Evolutionary conservation across 2,113 vertebrate species (phyloP), one percentile per base, ranked within the genome.

Genomic region (Rynchops niger): DNA sequence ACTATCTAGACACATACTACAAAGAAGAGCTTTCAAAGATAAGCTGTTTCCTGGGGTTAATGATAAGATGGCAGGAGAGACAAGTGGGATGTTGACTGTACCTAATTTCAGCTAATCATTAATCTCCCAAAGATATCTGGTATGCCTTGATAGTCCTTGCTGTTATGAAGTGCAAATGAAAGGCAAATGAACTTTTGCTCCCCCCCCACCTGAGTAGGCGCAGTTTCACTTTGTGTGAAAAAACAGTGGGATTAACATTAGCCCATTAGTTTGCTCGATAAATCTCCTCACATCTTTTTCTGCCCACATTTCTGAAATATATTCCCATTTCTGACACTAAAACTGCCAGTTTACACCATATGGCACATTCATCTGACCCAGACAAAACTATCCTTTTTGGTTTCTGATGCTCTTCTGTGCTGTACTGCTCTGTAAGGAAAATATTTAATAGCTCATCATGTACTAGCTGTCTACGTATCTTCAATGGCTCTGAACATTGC

Each of bases 41-140:
- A 95, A 96, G 49, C 50, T 76, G 0, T 89, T 96, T 97, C 94
- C 95, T 95, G 95, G 50, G 65, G 88, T 97, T 96, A 91, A 96
- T 42, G 94, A 82, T 89, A 97, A 96, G 58, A 97, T 95, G 81
- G 63, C 81, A 85, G 78, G 70, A 82, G 70, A 95, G 92, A 96
- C 95, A 95, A 93, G 91, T 77, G 81, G 88, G 83, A 97, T 85
- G 94, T 93, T 95, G 83, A 96, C 81, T 95, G 73, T 85, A 92
- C 89, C 83, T 85, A 89, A 85, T 85, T 94, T 95, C 91, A 95
- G 91, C 88, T 91, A 95, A 96, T 95, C 91, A 95, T 96, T 97
- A 91, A 96, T 95, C 95, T 97, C 43, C 66, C 61, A 81, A 42
- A 95, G 86, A 96, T 73, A 97, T 94, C 89, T 42, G 25, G 86